phyloP scores from a whole-genome alignment of 2,888 invertebrate species.

The Ferdinandea cuprea region DNA sequence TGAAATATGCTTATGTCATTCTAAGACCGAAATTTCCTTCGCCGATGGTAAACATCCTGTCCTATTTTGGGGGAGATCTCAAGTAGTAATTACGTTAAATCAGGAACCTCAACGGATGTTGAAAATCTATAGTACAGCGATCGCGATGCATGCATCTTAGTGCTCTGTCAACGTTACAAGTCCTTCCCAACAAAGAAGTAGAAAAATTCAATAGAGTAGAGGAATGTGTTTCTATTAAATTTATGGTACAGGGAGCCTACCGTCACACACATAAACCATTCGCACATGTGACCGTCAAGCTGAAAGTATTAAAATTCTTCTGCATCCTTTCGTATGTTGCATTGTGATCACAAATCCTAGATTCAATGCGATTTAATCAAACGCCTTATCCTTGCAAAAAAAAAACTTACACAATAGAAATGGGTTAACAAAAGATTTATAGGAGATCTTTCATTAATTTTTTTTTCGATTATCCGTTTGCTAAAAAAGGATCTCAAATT shows the following conservation, averaged over 20 bases:
- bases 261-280: conserved; percentile 2
- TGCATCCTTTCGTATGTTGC: conserved; percentile 35
- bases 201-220: conserved; percentile 16
- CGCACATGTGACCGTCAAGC: conserved; percentile 28
- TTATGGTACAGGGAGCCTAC: conserved; percentile 14
- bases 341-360: conserved; percentile 65
- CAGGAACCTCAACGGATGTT: conserved; percentile 53
- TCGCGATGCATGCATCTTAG: conserved; percentile 4
- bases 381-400: conserved; percentile 66
- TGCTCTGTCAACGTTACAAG: conserved; percentile 50
- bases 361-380: conserved; percentile 66
- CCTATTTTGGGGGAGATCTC: conserved; percentile 54
- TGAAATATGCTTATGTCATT: conserved; percentile 43
- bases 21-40: conserved; percentile 14
- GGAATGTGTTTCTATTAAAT: conserved; percentile 26
- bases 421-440: conserved; percentile 73
- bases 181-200: conserved; percentile 36
- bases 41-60: conserved; percentile 67
- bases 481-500: conserved; percentile 49
- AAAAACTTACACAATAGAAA: conserved; percentile 60
- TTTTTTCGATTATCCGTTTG: conserved; percentile 50
- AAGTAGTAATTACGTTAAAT: conserved; percentile 64
- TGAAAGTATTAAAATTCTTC: conserved; percentile 23
- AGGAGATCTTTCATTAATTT: conserved; percentile 45
- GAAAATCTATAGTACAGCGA: conserved; percentile 19